phyloP scores from a whole-genome alignment of 2,113 vertebrate species.

The Sakesphorus luctuosus region DNA sequence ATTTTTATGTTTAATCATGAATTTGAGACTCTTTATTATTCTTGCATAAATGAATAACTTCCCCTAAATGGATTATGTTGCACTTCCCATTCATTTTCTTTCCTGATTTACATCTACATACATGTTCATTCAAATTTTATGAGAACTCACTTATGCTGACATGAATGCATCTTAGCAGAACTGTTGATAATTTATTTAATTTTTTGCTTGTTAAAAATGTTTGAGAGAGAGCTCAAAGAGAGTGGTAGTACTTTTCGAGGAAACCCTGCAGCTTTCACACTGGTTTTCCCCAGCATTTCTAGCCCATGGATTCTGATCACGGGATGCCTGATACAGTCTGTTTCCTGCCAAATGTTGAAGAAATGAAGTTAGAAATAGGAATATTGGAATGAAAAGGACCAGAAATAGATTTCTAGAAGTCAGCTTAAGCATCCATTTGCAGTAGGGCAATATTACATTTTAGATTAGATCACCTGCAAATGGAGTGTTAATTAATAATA shows the following conservation, averaged over 20 bases:
- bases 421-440: conserved; percentile 29
- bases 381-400: neutral
- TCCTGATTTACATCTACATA: conserved; percentile 37
- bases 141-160: conserved; percentile 44
- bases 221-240: conserved; percentile 15
- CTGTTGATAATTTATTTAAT: neutral
- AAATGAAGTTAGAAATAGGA: conserved; percentile 28
- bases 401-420: conserved; percentile 56
- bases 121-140: conserved; percentile 42
- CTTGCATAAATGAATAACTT: conserved; percentile 46
- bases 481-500: conserved; percentile 47
- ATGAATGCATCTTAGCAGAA: conserved; percentile 53
- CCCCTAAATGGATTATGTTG: conserved; percentile 36
- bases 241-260: neutral
- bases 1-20: conserved; percentile 43
- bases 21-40: conserved; percentile 46
- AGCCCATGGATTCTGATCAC: neutral
- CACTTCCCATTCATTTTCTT: conserved; percentile 37
- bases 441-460: neutral
- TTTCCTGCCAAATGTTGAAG: conserved; percentile 18
- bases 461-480: conserved; percentile 50
- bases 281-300: conserved; percentile 26
- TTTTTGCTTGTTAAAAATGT: neutral
- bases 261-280: conserved; percentile 33
- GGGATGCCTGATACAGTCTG: neutral